Evolutionary conservation across 2,888 invertebrate genomes (phyloP), one percentile per base, ranked within the genome.

Genomic region (Lysandra coridon): DNA sequence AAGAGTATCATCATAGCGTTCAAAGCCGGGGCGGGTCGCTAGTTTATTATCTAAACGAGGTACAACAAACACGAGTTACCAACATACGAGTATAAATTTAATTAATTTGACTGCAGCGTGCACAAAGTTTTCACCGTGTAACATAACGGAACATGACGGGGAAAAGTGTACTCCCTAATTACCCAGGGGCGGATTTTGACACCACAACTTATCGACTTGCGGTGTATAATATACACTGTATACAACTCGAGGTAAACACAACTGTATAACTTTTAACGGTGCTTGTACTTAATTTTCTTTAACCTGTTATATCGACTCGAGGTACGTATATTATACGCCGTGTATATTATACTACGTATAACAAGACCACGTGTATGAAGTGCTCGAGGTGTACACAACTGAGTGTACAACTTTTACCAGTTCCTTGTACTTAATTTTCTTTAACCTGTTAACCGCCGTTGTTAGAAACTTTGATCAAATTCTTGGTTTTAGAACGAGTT

Each of bases 181-280:
- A 89, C 87, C 83, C 82, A 82, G 86, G 86, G 84, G 86, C 85
- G 86, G 88, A 87, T 87, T 90, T 89, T 89, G 88, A 89, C 90
- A 88, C 82, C 83, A 83, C 83, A 83, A 85, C 81, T 84, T 85
- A 84, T 83, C 83, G 82, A 75, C 75, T 73, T 57, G 57, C 57
- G 57, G 57, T 17, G 4, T 57, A 57, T 57, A 57, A 23, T 62
- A 62, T 62, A n/a, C 23, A 62, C 62, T 53, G 14, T 53, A 6
- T 53, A 53, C 6, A 57, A 57, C 17, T 49, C 10, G 49, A 49
- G 10, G 49, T 57, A 57, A 14, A 53, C 14, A 17, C 17, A 17
- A 17, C 4, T 57, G 17, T 57, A 4, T 17, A 57, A 57, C 14
- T 57, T 57, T 57, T 57, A 17, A 4, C 1, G 17, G 57, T 57